Percentiles rank a stretch among this genome's conserved stretches.
Evolutionary conservation across 2,888 invertebrate genomes (phyloP).

Genomic region (Drosophila dives): DNA sequence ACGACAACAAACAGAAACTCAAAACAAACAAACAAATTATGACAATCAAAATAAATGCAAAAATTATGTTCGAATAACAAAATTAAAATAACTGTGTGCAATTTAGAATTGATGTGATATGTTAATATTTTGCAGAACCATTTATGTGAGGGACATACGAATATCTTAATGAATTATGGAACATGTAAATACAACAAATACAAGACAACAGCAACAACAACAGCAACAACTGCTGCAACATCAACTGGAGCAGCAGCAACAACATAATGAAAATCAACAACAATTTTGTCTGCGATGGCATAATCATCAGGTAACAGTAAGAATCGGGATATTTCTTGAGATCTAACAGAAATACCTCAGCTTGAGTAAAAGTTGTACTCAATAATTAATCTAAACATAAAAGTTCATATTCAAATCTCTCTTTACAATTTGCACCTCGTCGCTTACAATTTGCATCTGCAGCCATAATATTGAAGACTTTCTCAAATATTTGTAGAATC

Average conservation of each 20-base stretch:
- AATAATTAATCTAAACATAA: neutral
- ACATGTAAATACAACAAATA: slow-evolving; percentile 80
- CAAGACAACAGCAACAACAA: slow-evolving; percentile 69
- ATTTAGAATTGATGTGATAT: neutral
- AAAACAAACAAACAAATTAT: slow-evolving; percentile 69
- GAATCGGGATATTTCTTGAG: neutral
- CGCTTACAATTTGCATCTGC: too few relatives aligned
- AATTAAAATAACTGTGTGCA: slow-evolving; percentile 3
- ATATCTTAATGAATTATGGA: slow-evolving; percentile 81
- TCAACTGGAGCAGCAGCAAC: slow-evolving; percentile 66
- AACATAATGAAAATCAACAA: slow-evolving; percentile 85
- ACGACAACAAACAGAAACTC: slow-evolving; percentile 52
- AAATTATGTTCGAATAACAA: slow-evolving; percentile 12
- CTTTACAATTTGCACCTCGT: neutral
- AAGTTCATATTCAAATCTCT: neutral
- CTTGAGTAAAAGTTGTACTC: neutral
- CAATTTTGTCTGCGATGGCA: slow-evolving; percentile 95
- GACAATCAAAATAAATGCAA: slow-evolving; percentile 50
- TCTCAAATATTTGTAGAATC: neutral
- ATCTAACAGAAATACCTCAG: slow-evolving; percentile 57
- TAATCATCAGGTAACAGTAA: slow-evolving; percentile 89
- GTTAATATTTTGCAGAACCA: slow-evolving; percentile 42
- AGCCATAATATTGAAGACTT: neutral
- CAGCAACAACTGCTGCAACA: slow-evolving; percentile 66
- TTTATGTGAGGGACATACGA: slow-evolving; percentile 51